These are phyloP conservation scores for Apteryx owenii DNA, from an alignment of 2,113 vertebrate species.

Conservation along the genomic window DNA sequence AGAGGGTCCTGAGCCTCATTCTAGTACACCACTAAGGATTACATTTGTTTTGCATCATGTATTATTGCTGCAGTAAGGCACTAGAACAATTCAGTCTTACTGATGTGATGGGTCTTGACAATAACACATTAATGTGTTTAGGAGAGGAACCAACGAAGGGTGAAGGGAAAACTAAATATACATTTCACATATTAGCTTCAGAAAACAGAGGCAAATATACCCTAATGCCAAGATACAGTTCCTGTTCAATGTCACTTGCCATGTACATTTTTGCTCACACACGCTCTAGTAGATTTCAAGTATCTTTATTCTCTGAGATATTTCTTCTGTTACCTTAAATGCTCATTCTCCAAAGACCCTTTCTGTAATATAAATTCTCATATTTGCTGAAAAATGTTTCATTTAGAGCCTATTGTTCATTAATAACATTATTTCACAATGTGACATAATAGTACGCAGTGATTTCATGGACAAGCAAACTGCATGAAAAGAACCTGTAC, in stretches of 20 bases:
- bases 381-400: neutral
- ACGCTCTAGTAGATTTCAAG: neutral
- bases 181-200: neutral
- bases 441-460: neutral
- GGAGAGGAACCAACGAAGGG: neutral
- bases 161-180: neutral
- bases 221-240: neutral
- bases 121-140: neutral
- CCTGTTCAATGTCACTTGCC: neutral
- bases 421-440: neutral
- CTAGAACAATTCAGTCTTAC: neutral
- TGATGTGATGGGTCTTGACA: neutral
- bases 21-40: neutral
- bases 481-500: neutral
- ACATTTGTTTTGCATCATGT: neutral
- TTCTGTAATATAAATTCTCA: neutral
- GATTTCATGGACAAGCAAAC: neutral
- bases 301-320: neutral
- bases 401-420: neutral
- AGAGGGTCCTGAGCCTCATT: neutral
- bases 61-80: neutral
- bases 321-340: neutral
- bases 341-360: neutral
- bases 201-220: neutral
- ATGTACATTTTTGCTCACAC: neutral